Percentiles rank a stretch among this genome's conserved stretches.
These are phyloP conservation scores for Formica selysi DNA, from an alignment of 1,140 invertebrate genomes.

Conservation along the genomic window DNA sequence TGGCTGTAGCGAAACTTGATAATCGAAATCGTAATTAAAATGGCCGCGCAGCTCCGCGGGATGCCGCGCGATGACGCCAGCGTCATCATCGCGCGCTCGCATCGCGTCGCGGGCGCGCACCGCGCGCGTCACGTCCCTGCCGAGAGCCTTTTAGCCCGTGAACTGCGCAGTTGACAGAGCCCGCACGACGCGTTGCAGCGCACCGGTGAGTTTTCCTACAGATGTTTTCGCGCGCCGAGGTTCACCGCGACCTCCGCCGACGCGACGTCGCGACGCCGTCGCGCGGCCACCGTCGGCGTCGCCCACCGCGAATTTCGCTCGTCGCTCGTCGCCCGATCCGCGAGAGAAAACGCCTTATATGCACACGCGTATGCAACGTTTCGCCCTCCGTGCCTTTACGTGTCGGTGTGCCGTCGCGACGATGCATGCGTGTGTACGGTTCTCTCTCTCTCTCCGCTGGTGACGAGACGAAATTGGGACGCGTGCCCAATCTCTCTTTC, in stretches of 20 bases:
- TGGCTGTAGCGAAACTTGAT: too few species aligned
- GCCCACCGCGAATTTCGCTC: not conserved
- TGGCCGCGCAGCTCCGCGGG: not conserved
- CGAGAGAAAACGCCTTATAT: constrained; percentile 38
- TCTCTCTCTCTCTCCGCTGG: not conserved
- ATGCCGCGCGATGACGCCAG: constrained; percentile 63
- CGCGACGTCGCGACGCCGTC: not conserved
- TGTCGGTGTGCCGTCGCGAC: not conserved
- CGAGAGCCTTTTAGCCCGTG: constrained; percentile 74
- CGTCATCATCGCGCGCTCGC: not conserved
- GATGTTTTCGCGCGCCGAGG: constrained; percentile 45
- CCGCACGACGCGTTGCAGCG: constrained; percentile 73
- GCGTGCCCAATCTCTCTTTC: not conserved
- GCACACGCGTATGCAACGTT: constrained; percentile 28
- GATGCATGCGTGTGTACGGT: constrained; percentile 13
- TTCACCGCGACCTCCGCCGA: not conserved
- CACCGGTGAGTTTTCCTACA: constrained; percentile 80
- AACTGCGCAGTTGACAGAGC: constrained; percentile 84
- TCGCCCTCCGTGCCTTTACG: not conserved
- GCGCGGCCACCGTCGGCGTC: not conserved
- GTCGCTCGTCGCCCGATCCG: too few species aligned
- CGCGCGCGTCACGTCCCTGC: constrained; percentile 78
- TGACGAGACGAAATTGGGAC: not conserved
- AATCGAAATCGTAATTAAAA: not conserved
- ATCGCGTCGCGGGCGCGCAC: constrained; percentile 75